A percentile compares a stretch with the other conserved stretches of the same genome.
Evolutionary conservation across 2,797 vertebrate genomes (phyloP).

Genomic region (Rhinophrynus dorsalis): DNA sequence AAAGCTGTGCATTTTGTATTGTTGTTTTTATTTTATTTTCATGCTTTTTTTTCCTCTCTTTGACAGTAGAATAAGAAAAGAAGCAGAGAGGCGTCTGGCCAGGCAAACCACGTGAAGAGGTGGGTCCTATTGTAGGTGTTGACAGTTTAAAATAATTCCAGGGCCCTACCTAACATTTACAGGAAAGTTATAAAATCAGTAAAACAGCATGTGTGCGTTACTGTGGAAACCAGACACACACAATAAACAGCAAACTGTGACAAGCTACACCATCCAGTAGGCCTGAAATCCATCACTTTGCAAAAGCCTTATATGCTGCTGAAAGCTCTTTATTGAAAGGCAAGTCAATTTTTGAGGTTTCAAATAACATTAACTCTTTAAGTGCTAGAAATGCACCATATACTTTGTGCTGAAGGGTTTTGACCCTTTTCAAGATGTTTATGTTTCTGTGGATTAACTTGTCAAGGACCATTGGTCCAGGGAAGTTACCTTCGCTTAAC

Average conservation of each 20-base stretch:
- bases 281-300: constrained; percentile 78
- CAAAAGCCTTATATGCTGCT: constrained; percentile 65
- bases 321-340: constrained; percentile 67
- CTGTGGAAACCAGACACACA: constrained; percentile 83
- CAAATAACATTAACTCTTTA: constrained; percentile 5
- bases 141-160: constrained; percentile 83
- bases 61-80: constrained; percentile 47
- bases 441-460: no score
- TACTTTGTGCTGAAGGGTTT: no score
- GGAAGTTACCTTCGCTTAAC: no score
- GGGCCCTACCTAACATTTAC: constrained; percentile 77
- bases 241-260: constrained; percentile 77
- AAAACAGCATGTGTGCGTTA: constrained; percentile 76
- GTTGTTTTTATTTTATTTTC: constrained; percentile 13
- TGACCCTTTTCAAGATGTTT: no score
- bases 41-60: constrained; percentile 31
- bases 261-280: constrained; percentile 70
- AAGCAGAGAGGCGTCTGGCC: constrained; percentile 65
- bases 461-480: no score
- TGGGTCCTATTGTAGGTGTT: constrained; percentile 80
- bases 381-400: not conserved
- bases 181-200: constrained; percentile 80
- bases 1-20: not conserved
- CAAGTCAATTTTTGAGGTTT: not conserved
- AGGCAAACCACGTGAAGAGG: constrained; percentile 72